These are phyloP conservation scores for Parelbella ahira DNA, from an alignment of 2,888 invertebrate genomes.

Conservation along the genomic window DNA sequence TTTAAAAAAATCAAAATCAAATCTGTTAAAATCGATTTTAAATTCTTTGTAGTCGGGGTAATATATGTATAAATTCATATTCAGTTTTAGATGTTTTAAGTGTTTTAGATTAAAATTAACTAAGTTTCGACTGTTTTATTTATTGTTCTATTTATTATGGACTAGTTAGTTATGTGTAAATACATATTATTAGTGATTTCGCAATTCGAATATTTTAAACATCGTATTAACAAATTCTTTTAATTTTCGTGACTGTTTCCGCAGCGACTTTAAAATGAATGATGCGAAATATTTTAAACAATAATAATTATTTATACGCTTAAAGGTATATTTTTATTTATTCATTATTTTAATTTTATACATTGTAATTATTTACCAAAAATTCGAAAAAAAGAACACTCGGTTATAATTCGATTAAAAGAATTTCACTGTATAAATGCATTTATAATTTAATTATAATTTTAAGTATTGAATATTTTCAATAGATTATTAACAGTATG, in stretches of 20 bases:
- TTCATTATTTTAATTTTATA: constrained; percentile 10
- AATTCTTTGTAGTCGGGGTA: too few relatives aligned
- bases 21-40: too few relatives aligned
- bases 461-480: constrained; percentile 11
- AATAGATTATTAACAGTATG: constrained; percentile 16
- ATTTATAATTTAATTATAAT: constrained; percentile 19
- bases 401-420: constrained; percentile 6
- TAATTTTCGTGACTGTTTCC: too few relatives aligned
- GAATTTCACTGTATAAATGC: constrained; percentile 22
- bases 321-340: constrained; percentile 6
- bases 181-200: constrained; percentile 61
- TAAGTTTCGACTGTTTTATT: constrained; percentile 64
- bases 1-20: too few relatives aligned
- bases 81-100: constrained; percentile 28
- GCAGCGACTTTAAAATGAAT: constrained; percentile 6
- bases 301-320: constrained; percentile 20
- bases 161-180: constrained; percentile 64
- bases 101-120: constrained; percentile 40
- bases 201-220: constrained; percentile 33
- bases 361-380: constrained; percentile 14
- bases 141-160: constrained; percentile 67
- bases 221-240: too few relatives aligned
- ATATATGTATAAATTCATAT: background rate
- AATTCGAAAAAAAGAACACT: constrained; percentile 11
- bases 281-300: constrained; percentile 11